Base-by-base conservation (phyloP, 2,113 vertebrate genomes). In the Pelecanus crispus region DNA sequence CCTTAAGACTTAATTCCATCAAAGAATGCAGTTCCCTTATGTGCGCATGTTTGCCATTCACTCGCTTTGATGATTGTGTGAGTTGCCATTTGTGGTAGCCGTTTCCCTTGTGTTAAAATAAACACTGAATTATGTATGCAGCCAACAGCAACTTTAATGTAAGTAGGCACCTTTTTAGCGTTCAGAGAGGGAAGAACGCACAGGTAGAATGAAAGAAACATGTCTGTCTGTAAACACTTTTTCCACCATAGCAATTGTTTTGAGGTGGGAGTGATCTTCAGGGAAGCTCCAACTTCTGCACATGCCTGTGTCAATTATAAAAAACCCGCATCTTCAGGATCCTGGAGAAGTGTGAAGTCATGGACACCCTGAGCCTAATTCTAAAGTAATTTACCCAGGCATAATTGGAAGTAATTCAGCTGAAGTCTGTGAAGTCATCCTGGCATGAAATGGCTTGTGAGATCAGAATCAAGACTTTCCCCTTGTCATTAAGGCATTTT, bases 71-170 rank as follows among this genome's bases (percentile, higher is more conserved):
- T 34, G 66, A 72, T 14, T 0, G 2, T 40, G 40, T 58, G 53
- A 38, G 8, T 44, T 87, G 86, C 92, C 77, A 85, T 96, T 94
- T 95, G 84, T 90, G 81, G 94, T 72, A 94, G 73, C 40, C 3
- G 2, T 79, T 94, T 82, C 61, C 75, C 26, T 94, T 66, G 44
- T 36, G 49, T 53, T 94, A 82, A 90, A 94, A 80, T 93, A 94
- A 96, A 85, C 89, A 66, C 42, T 77, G 70, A 26, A 13, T 85
- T 92, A 31, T 4, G 9, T 21, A 36, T 25, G 38, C 45, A 88
- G 90, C 75, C 36, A 82, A 56, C 49, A 90, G 79, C 74, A 90
- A 55, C 32, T 94, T 66, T 71, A 87, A 56, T 11, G 21, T 9
- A 85, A 36, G n/a, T 83, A 87, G 70, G 29, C 65, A 84, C 13